Base-by-base conservation (phyloP, 2,797 vertebrate species). In the Lophotriccus pileatus region DNA sequence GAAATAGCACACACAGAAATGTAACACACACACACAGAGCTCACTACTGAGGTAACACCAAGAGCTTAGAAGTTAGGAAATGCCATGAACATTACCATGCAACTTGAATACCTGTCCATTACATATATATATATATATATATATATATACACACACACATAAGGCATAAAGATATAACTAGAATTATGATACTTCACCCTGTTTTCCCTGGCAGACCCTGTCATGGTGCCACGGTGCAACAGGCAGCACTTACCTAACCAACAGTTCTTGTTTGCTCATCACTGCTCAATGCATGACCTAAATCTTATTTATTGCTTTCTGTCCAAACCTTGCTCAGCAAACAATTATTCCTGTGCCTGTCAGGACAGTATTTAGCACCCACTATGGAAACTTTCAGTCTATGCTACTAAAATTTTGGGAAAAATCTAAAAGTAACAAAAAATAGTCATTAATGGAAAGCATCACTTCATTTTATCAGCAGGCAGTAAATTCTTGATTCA, bases 261-360 rank as follows among this genome's bases (percentile, higher is more conserved):
- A 55, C 23, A 84, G 76, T 66, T 49, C 92, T 84, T 91, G 89
- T 91, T 94, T 94, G 56, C 90, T 93, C 55, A 59, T 79, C 67
- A 30, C 36, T 56, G n/a, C 19, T 84, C 69, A 83, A n/a, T 5
- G 3, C 25, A 43, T 1, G 11, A 79, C 78, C 37, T 67, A 79
- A 81, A 84, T 73, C 44, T 82, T 82, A 63, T 63, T 89, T 91
- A 80, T 23, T 87, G 32, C 69, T 74, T 52, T 39, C 68, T 60
- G 7, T 56, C 89, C 83, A 77, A 92, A 77, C 27, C 64, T 79
- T 84, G 39, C 37, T 80, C 53, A 64, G 47, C 34, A 79, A 70
- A 76, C 28, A 67, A 53, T 90, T 82, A 59, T 25, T 84, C 44
- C 37, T 47, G 22, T 21, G 32, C 39, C 59, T 87, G 37, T 59